Evolutionary conservation across 2,797 vertebrate species (phyloP), one percentile per base, ranked within the genome.

Genomic region (Chromis chromis): DNA sequence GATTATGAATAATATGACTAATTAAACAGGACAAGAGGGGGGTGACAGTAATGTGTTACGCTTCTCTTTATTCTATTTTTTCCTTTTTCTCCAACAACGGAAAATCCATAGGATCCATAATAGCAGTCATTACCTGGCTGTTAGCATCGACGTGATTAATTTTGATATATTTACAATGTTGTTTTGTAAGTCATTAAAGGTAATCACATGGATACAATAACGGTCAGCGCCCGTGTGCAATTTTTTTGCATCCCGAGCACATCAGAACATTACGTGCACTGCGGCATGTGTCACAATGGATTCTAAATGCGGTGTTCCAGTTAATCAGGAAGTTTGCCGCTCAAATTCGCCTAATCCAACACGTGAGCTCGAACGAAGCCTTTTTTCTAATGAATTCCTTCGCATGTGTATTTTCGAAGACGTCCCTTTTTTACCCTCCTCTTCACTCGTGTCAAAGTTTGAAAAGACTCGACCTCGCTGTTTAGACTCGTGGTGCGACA

Each of bases 401-500:
- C 14, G 13, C 40, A 16, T 16, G 16, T 14, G 14, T 16, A 14
- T 16, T 39, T 39, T 3, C 16, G 4, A 16, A 88, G 84, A 85
- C 89, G 87, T 92, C 70, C 87, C 25, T 25, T 81, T 83, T 49
- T 93, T 19, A 2, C 36, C 50, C 40, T n/a, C 59, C 92, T 92
- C 94, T 92, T 93, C 93, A 91, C 95, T 93, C 88, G 87, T 94
- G 96, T 94, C 93, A 82, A 91, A 96, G 95, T 96, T 96, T 95
- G 95, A 94, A 95, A 79, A 95, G 95, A 94, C 94, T 94, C 65
- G 59, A 84, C 83, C 96, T 95, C 90, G 91, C 94, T 95, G 96
- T 96, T 96, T 95, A 94, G 94, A 96, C 95, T 94, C 94, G 94
- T 95, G 95, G 94, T 92, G 90, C 92, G 92, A 94, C 95, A 96